Evolutionary conservation across 2,888 invertebrate species (phyloP), one percentile per base, ranked within the genome.

Genomic region (Limulus polyphemus): DNA sequence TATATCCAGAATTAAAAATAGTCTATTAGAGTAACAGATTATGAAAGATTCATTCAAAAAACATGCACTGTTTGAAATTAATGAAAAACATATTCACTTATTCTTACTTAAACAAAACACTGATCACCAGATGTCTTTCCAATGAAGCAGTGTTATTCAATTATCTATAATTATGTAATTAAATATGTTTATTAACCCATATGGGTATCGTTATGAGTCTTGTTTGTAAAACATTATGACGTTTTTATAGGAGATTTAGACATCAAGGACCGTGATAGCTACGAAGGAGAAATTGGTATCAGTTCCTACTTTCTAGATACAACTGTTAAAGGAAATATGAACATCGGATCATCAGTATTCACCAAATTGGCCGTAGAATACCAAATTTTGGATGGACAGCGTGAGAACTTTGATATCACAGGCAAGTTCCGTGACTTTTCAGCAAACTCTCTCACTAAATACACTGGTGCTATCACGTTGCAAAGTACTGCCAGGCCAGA

Each of bases 371-470:
- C 62, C 11, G 58, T 63, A 11, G 68, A 69, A 11, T 69, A 69
- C 56, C 55, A 57, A 55, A 58, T 63, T 47, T 49, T 60, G 17
- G 56, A 67, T 56, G 58, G 63, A 1, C 61, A 60, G 61, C 63
- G 56, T 56, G 59, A 68, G 12, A 62, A 59, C 12, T 54, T 68
- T 4, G 62, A 59, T 32, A 62, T 68, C 46, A 56, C 56, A 4
- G 63, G 62, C 55, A 69, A 68, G 62, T 46, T 67, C 51, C 56
- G 65, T 54, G 59, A 67, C 51, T 57, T 63, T 2, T 67, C 67
- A 13, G 67, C 63, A 11, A 61, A 56, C 54, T 48, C 63, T 17
- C 47, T 67, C 12, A 59, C 55, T 10, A 67, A 67, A 51, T 67
- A 67, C 48, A 56, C 56, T 12, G 67, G 64, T 16, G 50, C 58